Percentiles rank a stretch among this genome's conserved stretches.
Evolutionary conservation across 2,888 invertebrate species (phyloP).

Genomic region (Ceriagrion tenellum): DNA sequence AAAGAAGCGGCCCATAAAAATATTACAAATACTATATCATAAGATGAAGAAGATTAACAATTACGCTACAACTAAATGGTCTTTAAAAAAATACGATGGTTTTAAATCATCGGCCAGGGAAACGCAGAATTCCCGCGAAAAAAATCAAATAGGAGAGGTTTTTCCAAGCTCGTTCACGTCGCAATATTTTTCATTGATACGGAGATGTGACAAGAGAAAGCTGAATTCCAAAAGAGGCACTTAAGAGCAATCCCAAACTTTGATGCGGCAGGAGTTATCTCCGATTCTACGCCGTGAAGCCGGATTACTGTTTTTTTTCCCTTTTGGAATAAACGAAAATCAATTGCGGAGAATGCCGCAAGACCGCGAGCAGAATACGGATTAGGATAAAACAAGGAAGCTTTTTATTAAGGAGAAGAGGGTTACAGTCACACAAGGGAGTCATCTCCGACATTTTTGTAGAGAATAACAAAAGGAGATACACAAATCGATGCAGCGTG

Average conservation of each 20-base stretch:
- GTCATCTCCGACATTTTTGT: not conserved
- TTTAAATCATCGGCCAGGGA: too few species aligned
- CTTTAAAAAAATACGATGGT: too few species aligned
- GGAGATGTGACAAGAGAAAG: not conserved
- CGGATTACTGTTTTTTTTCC: not conserved
- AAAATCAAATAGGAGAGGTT: not conserved
- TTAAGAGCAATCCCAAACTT: not conserved
- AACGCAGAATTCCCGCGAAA: not conserved
- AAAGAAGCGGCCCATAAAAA: too few species aligned
- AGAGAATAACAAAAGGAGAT: not conserved
- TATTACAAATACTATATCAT: too few species aligned
- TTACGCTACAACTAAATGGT: too few species aligned
- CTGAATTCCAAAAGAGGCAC: not conserved
- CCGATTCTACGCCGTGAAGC: not conserved
- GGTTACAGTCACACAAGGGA: not conserved
- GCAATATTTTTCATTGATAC: not conserved
- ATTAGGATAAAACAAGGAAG: not conserved
- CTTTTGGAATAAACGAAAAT: not conserved
- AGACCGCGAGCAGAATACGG: not conserved
- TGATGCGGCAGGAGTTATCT: not conserved
- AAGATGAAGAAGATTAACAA: too few species aligned
- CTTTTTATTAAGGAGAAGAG: not conserved
- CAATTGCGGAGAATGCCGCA: not conserved
- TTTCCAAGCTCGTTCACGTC: not conserved
- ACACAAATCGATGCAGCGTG: not conserved